Evolutionary conservation across 2,797 vertebrate species (phyloP).

Genomic region (Enteromius afrohamiltoni): DNA sequence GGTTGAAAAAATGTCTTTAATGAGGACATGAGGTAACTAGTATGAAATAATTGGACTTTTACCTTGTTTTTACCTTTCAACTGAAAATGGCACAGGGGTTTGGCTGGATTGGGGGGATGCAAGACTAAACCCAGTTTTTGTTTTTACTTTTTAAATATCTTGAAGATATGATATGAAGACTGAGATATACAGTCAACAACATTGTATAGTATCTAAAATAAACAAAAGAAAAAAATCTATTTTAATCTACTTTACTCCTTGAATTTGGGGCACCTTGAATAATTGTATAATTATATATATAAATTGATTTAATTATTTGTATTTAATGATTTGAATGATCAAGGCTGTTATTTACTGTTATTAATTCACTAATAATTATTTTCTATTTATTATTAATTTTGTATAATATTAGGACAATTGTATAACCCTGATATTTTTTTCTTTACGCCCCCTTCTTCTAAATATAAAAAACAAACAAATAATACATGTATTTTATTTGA

Average conservation of each 20-base stretch:
- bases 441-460: not conserved
- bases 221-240: not conserved
- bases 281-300: no score
- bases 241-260: not conserved
- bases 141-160: not conserved
- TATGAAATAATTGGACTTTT: conserved; percentile 74
- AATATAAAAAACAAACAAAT: no score
- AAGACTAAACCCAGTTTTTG: not conserved
- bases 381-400: not conserved
- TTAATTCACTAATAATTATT: not conserved
- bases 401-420: not conserved
- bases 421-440: not conserved
- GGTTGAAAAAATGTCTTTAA: conserved; percentile 73
- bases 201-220: no score
- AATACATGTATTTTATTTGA: not conserved
- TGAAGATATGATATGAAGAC: no score
- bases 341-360: not conserved
- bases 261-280: not conserved
- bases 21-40: conserved; percentile 79
- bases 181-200: not conserved
- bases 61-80: conserved; percentile 68
- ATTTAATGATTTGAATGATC: not conserved
- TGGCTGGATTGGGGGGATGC: not conserved
- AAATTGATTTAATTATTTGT: not conserved
- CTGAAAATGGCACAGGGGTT: conserved; percentile 24